phyloP scores from a whole-genome alignment of 2,797 vertebrate genomes.

The Pangasius sanitwongsei region DNA sequence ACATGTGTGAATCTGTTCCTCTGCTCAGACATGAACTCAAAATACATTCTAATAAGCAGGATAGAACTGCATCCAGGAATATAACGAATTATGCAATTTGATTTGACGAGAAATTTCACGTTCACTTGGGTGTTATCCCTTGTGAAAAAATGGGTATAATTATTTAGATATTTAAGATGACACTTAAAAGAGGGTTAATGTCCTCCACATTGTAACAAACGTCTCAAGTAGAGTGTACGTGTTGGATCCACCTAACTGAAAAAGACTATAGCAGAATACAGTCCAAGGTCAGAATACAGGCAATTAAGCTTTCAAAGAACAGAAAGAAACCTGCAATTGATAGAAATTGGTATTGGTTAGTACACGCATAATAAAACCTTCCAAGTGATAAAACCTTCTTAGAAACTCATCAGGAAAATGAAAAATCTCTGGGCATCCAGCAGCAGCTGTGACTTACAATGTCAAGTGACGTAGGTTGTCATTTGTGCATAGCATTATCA shows the following conservation, averaged over 20 bases:
- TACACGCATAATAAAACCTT: background rate
- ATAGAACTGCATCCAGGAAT: slow-evolving; percentile 52
- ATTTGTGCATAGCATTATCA: background rate
- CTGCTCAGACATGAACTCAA: background rate
- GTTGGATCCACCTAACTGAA: background rate
- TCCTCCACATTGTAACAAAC: background rate
- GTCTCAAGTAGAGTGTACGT: background rate
- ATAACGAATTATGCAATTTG: slow-evolving; percentile 70
- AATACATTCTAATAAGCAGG: slow-evolving; percentile 15
- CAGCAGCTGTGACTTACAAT: background rate
- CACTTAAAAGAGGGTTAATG: background rate
- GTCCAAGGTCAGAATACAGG: slow-evolving; percentile 11
- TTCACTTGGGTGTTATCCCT: background rate
- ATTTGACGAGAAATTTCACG: slow-evolving; percentile 67
- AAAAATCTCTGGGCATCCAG: background rate
- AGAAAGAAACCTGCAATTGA: background rate
- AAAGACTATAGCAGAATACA: background rate
- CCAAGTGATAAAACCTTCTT: background rate
- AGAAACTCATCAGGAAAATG: background rate
- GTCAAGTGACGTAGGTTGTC: background rate
- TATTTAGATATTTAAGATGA: background rate
- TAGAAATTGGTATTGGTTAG: background rate
- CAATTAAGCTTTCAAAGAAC: background rate
- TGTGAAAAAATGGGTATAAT: background rate
- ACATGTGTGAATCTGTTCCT: background rate